Evolutionary conservation across 2,797 vertebrate genomes (phyloP), one percentile per base, ranked within the genome.

Genomic region (Muscicapa comitata): DNA sequence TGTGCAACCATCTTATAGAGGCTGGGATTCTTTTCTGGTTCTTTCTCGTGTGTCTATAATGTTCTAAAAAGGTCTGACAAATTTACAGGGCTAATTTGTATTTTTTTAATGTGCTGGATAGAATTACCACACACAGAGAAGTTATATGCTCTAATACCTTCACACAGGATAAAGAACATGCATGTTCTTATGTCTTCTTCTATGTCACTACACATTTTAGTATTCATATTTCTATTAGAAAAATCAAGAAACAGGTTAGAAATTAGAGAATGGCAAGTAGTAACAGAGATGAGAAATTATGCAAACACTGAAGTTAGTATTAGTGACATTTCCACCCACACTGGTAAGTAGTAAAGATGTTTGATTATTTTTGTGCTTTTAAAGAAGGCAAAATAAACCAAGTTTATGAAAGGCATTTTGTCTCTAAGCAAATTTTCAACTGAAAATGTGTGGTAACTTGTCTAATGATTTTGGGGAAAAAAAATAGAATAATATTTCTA

Each of bases 11-110:
- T 45, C 13, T 55, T 23, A 38, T 2, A 48, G 31, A 61, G 9
- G 8, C 10, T 54, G 45, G 2, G 8, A 11, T 31, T 66, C 3
- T 50, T 86, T 87, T 67, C 23, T 59, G 9, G 1, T 47, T 54
- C 20, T 10, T 78, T 90, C 11, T 40, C 1, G 0, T 42, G 18
- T 11, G 21, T 28, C 14, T 48, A 2, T 19, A 40, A 17, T 2
- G 10, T 86, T 88, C 28, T 68, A 25, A 75, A 75, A 90, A 75
- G 1, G 7, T 81, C 70, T 68, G n/a, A 61, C 5, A 37, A 59
- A 51, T 13, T 80, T 71, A 33, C 19, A 25, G 84, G 14, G 10
- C 7, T 72, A 17, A 4, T 31, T 61, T 83, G 5, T 38, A 6
- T 75, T 78, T 95, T 95, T 89, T 84, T 43, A 62, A 37, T 21